These are phyloP conservation scores for Anoplolepis gracilipes DNA, from an alignment of 1,140 invertebrate species.

Conservation along the genomic window DNA sequence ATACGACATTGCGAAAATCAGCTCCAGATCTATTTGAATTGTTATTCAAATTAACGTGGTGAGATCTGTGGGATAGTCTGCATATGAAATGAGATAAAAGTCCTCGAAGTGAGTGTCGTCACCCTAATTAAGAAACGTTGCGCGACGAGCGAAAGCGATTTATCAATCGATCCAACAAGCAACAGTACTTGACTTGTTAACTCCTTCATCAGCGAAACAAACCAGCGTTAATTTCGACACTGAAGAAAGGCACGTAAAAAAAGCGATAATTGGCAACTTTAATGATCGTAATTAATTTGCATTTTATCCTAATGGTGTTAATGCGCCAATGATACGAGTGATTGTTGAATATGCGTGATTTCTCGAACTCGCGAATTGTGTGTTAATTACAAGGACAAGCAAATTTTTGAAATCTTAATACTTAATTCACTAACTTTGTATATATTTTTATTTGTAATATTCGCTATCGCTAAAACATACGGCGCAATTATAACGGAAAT, in stretches of 20 bases:
- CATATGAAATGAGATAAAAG: conserved; percentile 5
- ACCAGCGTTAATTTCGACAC: conserved; percentile 43
- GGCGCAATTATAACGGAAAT: not conserved
- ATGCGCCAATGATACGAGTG: conserved; percentile 37
- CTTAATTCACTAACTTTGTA: not conserved
- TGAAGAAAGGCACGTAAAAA: conserved; percentile 20
- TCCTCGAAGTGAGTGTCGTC: conserved; percentile 10
- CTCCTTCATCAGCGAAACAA: conserved; percentile 34
- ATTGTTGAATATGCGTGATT: conserved; percentile 25
- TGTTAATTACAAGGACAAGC: not conserved
- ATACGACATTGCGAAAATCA: too few species aligned
- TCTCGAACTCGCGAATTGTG: not conserved
- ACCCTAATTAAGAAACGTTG: not conserved
- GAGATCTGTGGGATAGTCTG: not conserved
- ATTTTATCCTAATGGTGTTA: not conserved
- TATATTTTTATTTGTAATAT: not conserved
- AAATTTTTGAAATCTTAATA: not conserved
- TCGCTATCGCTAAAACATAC: not conserved
- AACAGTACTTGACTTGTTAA: conserved; percentile 33
- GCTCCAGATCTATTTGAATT: too few species aligned
- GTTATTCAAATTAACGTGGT: too few species aligned
- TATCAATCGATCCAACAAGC: conserved; percentile 36
- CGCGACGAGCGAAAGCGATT: conserved; percentile 48
- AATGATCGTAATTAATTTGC: conserved; percentile 34
- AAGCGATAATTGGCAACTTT: not conserved